These are phyloP conservation scores for Haemorhous mexicanus DNA, from an alignment of 2,113 vertebrate genomes.

Conservation along the genomic window DNA sequence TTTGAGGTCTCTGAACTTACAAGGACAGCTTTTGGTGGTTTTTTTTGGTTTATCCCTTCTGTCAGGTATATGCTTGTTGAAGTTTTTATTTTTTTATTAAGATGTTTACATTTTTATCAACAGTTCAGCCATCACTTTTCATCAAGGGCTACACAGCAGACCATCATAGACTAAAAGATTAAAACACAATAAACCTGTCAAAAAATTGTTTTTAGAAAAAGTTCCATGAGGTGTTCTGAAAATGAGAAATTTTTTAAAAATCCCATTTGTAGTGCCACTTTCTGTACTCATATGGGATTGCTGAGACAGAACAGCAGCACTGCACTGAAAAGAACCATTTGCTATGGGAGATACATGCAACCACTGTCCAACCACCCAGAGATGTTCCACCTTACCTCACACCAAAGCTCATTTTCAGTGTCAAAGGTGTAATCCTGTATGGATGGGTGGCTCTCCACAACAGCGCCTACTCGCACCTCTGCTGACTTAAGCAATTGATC, in stretches of 20 bases:
- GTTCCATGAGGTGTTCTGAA: neutral
- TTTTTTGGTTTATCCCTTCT: neutral
- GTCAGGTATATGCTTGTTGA: neutral
- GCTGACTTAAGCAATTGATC: neutral
- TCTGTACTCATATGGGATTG: neutral
- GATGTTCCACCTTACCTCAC: conserved; percentile 79
- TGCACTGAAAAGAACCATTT: neutral
- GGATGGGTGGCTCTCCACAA: conserved; percentile 68
- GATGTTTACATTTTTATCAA: neutral
- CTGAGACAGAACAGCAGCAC: neutral
- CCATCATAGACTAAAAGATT: neutral
- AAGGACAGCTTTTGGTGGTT: neutral
- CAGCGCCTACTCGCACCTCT: conserved; percentile 73
- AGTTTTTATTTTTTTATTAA: neutral
- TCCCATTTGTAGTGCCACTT: neutral
- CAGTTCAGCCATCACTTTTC: neutral
- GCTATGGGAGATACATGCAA: neutral
- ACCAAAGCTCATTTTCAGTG: conserved; percentile 81
- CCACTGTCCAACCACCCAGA: neutral
- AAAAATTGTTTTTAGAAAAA: neutral
- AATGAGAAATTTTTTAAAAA: neutral
- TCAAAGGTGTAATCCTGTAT: conserved; percentile 87
- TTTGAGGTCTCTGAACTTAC: neutral
- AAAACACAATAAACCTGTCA: neutral
- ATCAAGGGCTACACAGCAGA: neutral